phyloP scores from a whole-genome alignment of 2,797 vertebrate genomes.

The Clarias platycephalus region DNA sequence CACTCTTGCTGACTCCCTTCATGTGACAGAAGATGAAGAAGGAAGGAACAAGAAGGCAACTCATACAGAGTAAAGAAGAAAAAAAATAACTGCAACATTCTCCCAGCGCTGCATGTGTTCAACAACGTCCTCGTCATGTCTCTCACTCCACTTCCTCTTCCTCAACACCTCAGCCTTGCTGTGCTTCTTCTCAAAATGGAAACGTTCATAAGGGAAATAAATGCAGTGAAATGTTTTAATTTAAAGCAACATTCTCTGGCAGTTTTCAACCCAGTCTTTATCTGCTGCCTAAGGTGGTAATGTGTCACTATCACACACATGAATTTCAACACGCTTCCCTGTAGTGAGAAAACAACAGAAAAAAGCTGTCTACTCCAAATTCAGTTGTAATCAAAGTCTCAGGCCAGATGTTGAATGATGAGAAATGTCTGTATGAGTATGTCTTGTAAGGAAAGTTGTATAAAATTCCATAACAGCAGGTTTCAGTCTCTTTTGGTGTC shows the following conservation, averaged over 20 bases:
- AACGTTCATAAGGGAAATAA: not conserved
- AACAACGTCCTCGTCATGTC: not conserved
- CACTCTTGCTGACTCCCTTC: not conserved
- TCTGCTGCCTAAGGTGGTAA: not conserved
- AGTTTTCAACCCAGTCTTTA: not conserved
- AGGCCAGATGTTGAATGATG: not conserved
- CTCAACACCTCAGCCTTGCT: not conserved
- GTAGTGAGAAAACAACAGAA: not conserved
- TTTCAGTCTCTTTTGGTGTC: not conserved
- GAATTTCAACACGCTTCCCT: not conserved
- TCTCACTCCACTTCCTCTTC: not conserved
- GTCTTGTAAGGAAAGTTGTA: not conserved
- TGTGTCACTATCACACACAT: not conserved
- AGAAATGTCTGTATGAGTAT: not conserved
- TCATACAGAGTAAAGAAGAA: conserved; percentile 36
- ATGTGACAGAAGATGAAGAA: conserved; percentile 18
- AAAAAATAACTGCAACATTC: conserved; percentile 33
- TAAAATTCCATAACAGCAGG: not conserved
- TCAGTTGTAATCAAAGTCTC: not conserved
- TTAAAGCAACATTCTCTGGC: not conserved
- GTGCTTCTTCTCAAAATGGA: not conserved
- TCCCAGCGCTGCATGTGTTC: conserved; percentile 3
- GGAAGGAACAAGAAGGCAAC: conserved; percentile 37
- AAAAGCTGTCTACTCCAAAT: not conserved
- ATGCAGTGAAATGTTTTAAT: not conserved